Percentiles rank a stretch among this genome's conserved stretches.
Conservation (phyloP, 2,113 vertebrate genomes). For the Leiothrix lutea region DNA sequence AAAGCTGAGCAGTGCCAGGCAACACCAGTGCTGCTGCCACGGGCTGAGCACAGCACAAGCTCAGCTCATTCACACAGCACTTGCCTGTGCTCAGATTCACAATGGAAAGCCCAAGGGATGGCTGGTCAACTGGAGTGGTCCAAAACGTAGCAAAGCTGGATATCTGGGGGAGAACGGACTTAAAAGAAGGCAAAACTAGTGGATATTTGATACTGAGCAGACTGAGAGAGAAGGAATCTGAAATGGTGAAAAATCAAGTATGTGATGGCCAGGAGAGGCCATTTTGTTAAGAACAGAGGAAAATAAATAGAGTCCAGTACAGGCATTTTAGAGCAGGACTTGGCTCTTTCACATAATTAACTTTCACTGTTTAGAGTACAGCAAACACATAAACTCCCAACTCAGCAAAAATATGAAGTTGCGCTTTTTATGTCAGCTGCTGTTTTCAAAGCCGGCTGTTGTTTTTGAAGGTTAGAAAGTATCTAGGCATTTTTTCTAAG, state of each 20-base stretch:
- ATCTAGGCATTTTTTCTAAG: background rate
- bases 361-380: background rate
- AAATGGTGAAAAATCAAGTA: background rate
- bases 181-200: background rate
- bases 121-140: background rate
- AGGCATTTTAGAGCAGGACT: background rate
- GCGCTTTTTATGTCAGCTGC: background rate
- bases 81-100: background rate
- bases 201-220: background rate
- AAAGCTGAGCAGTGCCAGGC: rapidly evolving
- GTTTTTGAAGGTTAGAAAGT: background rate
- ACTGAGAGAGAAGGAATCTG: background rate
- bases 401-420: background rate
- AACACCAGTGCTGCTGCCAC: rapidly evolving
- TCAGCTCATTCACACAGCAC: background rate
- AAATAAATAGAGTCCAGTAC: background rate
- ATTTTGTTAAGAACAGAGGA: background rate
- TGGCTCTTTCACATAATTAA: background rate
- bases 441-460: background rate
- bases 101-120: background rate
- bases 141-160: background rate
- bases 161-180: background rate
- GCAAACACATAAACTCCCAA: background rate
- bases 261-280: background rate
- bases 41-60: background rate